Evolutionary conservation across 1,140 invertebrate genomes (phyloP), one percentile per base, ranked within the genome.

Genomic region (Eumeta japonica): DNA sequence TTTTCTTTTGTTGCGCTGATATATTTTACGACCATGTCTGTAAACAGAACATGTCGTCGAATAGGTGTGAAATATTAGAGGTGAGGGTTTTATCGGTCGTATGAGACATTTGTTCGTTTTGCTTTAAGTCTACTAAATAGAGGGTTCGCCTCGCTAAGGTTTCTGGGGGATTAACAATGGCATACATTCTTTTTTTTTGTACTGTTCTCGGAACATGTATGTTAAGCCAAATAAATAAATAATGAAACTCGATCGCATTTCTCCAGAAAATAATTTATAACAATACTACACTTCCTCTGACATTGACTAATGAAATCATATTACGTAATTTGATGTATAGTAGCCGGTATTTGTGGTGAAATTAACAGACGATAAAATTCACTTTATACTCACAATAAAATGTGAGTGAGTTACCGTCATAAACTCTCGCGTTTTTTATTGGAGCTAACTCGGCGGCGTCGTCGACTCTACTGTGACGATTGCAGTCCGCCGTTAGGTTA

Each of bases 301-400:
- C n/a, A n/a, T n/a, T n/a, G n/a, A n/a, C n/a, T n/a, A n/a, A n/a
- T n/a, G n/a, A 58, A 55, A 52, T 50, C 53, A 62, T 51, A 63
- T 62, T 50, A 61, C 57, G 62, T 62, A 59, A 62, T 62, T 55
- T 59, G 54, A 60, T 55, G 50, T 62, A 62, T 51, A 58, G 58
- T 52, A 71, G 64, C 58, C 50, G 71, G 70, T 74, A 71, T 74
- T 74, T 68, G 66, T 68, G 68, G 66, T 67, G 58, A 70, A 74
- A 74, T 74, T 71, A 74, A 74, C 66, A 74, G 68, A 70, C 68
- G 64, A 71, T 74, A 74, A 74, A 74, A 71, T 70, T 74, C 71
- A 70, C 64, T 73, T 73, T 73, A 73, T 73, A 73, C 63, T 68
- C 64, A 68, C 68, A 74, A 71, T 74, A 71, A 74, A 71, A 74